phyloP scores from a whole-genome alignment of 37 sponge, comb jelly and placozoan species.

The Ephydatia muelleri region DNA sequence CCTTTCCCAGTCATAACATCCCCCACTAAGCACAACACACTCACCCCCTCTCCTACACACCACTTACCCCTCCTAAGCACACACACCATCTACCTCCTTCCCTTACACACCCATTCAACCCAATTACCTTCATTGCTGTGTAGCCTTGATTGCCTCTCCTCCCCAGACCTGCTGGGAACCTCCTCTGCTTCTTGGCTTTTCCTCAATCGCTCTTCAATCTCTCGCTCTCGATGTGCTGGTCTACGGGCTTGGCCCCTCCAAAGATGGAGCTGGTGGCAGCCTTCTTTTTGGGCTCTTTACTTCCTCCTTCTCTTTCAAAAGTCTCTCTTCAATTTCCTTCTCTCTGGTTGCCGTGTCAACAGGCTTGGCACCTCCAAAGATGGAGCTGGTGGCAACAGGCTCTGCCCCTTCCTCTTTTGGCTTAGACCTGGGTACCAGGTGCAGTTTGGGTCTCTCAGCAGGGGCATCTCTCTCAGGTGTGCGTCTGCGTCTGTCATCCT shows the following conservation, averaged over 20 bases:
- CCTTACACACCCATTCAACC: background rate
- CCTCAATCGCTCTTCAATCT: conserved; percentile 43
- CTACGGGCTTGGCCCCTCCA: conserved; percentile 85
- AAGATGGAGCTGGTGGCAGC: conserved; percentile 36
- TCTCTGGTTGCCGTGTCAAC: conserved; percentile 90
- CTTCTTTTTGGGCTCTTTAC: conserved; percentile 6
- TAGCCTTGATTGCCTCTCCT: background rate
- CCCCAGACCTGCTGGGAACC: background rate
- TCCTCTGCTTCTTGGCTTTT: conserved; percentile 15
- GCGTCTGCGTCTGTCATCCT: too few relatives aligned
- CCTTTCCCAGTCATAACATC: conserved; percentile 3
- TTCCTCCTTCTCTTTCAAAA: conserved; percentile 40
- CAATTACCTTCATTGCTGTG: conserved; percentile 5
- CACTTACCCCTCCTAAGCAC: background rate
- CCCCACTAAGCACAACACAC: background rate
- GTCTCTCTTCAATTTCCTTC: conserved; percentile 73
- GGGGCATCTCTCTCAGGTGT: background rate
- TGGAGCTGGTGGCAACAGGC: conserved; percentile 24
- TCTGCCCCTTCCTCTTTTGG: conserved; percentile 23
- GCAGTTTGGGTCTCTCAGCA: conserved; percentile 50
- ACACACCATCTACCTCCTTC: background rate
- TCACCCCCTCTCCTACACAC: background rate
- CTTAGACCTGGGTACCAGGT: conserved; percentile 67
- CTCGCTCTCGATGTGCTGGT: conserved; percentile 51
- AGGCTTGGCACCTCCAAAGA: conserved; percentile 94